These are phyloP conservation scores for Pachyuromys duprasi DNA, from an alignment of 2,797 vertebrate genomes.

Conservation along the genomic window DNA sequence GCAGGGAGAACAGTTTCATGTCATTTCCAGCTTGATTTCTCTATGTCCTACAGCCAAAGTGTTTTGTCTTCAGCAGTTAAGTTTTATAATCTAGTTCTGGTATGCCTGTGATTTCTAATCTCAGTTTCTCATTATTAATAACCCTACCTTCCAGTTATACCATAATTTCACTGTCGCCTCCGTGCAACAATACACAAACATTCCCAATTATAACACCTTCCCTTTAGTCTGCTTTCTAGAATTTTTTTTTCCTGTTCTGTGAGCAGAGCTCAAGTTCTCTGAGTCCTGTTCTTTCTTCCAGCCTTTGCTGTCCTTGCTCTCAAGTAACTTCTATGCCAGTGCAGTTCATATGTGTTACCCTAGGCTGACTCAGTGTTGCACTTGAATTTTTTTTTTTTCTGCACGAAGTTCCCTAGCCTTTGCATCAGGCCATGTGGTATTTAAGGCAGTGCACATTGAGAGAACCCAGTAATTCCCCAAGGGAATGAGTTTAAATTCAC, in stretches of 20 bases:
- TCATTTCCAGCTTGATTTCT: background rate
- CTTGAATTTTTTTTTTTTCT: background rate
- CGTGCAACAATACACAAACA: background rate
- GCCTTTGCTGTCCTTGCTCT: background rate
- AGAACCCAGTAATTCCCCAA: background rate
- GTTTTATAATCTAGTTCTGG: background rate
- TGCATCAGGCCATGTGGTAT: background rate
- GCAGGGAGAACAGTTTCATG: background rate
- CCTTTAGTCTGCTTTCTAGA: background rate
- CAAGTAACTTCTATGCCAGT: background rate
- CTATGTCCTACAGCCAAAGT: background rate
- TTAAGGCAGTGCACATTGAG: background rate
- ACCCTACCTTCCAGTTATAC: background rate
- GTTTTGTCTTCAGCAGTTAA: background rate
- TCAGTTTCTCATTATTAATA: background rate
- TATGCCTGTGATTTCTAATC: background rate
- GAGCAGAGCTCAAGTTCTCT: background rate
- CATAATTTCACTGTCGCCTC: background rate
- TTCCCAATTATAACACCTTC: background rate
- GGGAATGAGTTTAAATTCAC: background rate
- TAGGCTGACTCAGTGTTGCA: background rate
- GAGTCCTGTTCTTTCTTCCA: background rate
- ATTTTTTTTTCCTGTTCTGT: background rate
- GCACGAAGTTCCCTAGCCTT: background rate
- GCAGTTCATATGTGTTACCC: background rate